Conservation (phyloP, 2,888 invertebrate species). For the Dorcus parallelipipedus region DNA sequence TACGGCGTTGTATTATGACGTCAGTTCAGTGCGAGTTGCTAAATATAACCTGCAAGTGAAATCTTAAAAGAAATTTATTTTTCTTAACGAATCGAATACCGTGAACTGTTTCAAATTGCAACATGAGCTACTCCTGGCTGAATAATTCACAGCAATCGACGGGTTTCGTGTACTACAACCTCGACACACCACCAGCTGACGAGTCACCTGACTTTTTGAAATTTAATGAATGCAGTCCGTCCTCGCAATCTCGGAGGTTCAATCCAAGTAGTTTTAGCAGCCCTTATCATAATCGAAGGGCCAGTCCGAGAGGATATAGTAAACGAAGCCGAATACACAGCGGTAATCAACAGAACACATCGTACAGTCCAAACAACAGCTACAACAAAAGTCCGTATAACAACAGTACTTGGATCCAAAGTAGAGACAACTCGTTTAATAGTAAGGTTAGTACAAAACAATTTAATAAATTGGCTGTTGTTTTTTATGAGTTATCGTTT, state of each 20-base stretch:
- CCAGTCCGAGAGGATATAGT: constrained; percentile 15
- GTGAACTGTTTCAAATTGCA: no score
- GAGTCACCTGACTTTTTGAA: constrained; percentile 25
- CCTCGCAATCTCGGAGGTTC: constrained; percentile 22
- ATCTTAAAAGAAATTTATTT: no score
- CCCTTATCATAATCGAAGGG: constrained; percentile 23
- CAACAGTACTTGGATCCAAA: constrained; percentile 12
- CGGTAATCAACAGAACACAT: constrained; percentile 15
- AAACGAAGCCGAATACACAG: constrained; percentile 16
- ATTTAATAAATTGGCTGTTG: not conserved
- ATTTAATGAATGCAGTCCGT: constrained; percentile 21
- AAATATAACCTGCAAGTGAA: no score
- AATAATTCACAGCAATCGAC: constrained; percentile 9
- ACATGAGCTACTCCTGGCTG: constrained; percentile 17
- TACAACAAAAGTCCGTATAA: constrained; percentile 12
- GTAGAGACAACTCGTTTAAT: not conserved
- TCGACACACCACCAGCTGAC: constrained; percentile 11
- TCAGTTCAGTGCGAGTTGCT: no score
- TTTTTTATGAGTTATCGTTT: not conserved
- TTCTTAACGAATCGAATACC: no score
- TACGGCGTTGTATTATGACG: no score
- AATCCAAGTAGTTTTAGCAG: constrained; percentile 28
- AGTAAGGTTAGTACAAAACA: constrained; percentile 1
- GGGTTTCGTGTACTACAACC: constrained; percentile 17
- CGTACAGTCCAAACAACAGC: constrained; percentile 18